Evolutionary conservation across 2,888 invertebrate genomes (phyloP).

Genomic region (Oscheius sp.): DNA sequence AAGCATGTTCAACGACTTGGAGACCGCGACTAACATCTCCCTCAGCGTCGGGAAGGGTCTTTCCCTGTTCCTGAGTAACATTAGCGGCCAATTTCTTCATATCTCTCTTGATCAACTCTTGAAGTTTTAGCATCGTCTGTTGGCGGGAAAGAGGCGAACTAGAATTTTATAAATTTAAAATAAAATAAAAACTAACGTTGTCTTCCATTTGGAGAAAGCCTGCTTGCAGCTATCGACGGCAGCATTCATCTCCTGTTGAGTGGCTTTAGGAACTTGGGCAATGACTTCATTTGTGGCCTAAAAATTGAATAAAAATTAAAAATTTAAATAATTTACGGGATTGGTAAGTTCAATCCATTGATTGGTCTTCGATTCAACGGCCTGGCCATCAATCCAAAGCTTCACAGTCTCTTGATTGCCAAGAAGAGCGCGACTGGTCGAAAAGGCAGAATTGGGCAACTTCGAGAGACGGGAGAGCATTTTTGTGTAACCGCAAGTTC

Average conservation of each 20-base stretch:
- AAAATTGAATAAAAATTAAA: conserved; percentile 19
- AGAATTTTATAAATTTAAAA: conserved; percentile 12
- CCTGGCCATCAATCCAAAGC: conserved; percentile 93
- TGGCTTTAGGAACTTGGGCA: conserved; percentile 88
- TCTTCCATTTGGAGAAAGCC: conserved; percentile 86
- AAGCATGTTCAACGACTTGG: conserved; percentile 93
- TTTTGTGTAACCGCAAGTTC: conserved; percentile 18
- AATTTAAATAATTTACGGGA: conserved; percentile 79
- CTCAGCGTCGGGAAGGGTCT: conserved; percentile 94
- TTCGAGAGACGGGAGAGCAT: conserved; percentile 31
- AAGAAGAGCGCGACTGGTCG: conserved; percentile 13
- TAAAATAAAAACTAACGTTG: conserved; percentile 77
- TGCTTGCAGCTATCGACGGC: conserved; percentile 88
- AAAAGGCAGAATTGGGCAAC: conserved; percentile 29
- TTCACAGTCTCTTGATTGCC: conserved; percentile 77
- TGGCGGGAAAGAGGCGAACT: conserved; percentile 88
- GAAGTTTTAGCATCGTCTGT: conserved; percentile 89
- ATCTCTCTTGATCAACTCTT: conserved; percentile 87
- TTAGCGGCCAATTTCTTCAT: conserved; percentile 89
- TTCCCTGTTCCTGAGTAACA: conserved; percentile 95
- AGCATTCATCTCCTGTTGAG: conserved; percentile 86
- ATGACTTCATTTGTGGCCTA: conserved; percentile 78
- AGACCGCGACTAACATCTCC: conserved; percentile 96
- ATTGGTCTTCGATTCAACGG: conserved; percentile 88
- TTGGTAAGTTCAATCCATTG: conserved; percentile 96